A percentile compares a stretch with the other conserved stretches of the same genome.
phyloP scores from a whole-genome alignment of 1,140 invertebrate genomes.

The Dysdera silvatica region DNA sequence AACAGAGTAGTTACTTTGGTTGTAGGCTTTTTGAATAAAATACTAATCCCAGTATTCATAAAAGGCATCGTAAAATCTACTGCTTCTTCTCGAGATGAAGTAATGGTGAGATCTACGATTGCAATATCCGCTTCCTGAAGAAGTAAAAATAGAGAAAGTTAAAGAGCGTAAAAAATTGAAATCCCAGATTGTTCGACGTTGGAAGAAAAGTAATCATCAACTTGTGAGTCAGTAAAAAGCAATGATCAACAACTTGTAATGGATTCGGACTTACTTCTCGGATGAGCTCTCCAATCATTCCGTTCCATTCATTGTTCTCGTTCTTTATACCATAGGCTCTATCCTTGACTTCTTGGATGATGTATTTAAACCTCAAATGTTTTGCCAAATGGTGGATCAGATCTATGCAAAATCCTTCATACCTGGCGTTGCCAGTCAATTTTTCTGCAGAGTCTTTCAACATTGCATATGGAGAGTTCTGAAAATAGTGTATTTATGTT shows the following conservation, averaged over 20 bases:
- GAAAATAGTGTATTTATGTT: slow-evolving; percentile 47
- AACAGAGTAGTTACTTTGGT: slow-evolving; percentile 44
- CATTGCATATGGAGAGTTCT: slow-evolving; percentile 44
- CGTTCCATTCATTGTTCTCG: slow-evolving; percentile 34
- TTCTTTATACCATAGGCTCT: slow-evolving; percentile 26
- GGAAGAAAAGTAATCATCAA: too few species aligned
- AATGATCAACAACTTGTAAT: too few species aligned
- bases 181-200: too few species aligned
- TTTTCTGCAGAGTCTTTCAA: slow-evolving; percentile 40
- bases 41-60: slow-evolving; percentile 68
- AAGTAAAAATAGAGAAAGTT: background rate
- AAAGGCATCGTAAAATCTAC: slow-evolving; percentile 94
- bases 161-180: too few species aligned
- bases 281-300: slow-evolving; percentile 38
- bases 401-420: slow-evolving; percentile 73
- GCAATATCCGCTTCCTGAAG: slow-evolving; percentile 72
- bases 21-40: slow-evolving; percentile 34
- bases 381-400: slow-evolving; percentile 49
- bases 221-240: too few species aligned
- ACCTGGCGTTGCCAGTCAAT: slow-evolving; percentile 60
- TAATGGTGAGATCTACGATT: slow-evolving; percentile 88
- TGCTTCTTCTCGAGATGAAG: slow-evolving; percentile 75
- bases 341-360: slow-evolving; percentile 33
- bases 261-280: slow-evolving; percentile 48
- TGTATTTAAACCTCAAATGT: slow-evolving; percentile 33